Base-by-base conservation (phyloP, 2,888 invertebrate genomes). In the Rhimphoctona megacephalus region DNA sequence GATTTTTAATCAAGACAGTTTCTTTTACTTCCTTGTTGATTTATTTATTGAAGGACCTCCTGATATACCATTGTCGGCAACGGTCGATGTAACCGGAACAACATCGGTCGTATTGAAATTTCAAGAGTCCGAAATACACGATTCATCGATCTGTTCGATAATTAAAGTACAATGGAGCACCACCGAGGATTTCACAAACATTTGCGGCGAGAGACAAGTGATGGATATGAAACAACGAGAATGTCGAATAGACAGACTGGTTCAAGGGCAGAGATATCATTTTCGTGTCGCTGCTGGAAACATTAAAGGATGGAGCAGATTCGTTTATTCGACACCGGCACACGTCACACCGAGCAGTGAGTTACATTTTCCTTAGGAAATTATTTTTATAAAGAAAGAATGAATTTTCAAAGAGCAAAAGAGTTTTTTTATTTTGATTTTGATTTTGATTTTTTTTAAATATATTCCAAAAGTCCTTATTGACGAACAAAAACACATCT, bases 111-210 rank as follows among this genome's bases (percentile, higher is more conserved):
- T 95, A 83, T 95, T 97, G 46, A 95, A 96, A 87, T 96, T 97
- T 91, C 96, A 96, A 84, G 96, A 97, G 92, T 97, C 97, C 33
- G 96, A 96, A 67, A 95, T 95, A 86, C 95, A 95, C 88, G 98
- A 98, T 91, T 97, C 97, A 25, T 96, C 97, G 19, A 96, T 98
- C 85, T 97, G 97, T 90, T 99, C 98, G 54, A 98, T 98, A 95
- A 99, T 97, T 94, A 98, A 97, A 97, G 99, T 99, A 93, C 98
- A 99, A 95, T 99, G 99, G 99, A 98, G 98, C 88, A 96, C 97
- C 11, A 96, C 97, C 74, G 97, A 97, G 7, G 97, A 98, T 92
- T 99, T 99, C 94, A 96, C 96, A 30, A 96, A 96, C 88, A 95
- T 98, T 79, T 97, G 97, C 83, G 99, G 98, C 0, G 97, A 97